These are phyloP conservation scores for Brachymystax lenok DNA, from an alignment of 2,797 vertebrate species.

Conservation along the genomic window DNA sequence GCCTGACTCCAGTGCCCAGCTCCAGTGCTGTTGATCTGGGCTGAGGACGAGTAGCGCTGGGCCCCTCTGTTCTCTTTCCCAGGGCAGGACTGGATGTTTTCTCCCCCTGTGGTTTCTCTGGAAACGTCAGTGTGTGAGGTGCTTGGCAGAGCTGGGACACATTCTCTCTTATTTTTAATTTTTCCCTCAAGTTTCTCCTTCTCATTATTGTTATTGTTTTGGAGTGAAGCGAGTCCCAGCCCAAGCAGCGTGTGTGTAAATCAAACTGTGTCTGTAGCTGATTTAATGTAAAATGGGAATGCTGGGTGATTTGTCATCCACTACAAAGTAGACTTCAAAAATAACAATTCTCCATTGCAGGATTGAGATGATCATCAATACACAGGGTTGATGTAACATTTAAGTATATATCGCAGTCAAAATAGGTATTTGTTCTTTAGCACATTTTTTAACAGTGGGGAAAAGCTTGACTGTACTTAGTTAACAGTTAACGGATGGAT, in stretches of 20 bases:
- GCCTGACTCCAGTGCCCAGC: slow-evolving; percentile 45
- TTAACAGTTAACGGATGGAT: neutral
- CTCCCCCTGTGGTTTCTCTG: slow-evolving; percentile 42
- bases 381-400: neutral
- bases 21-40: slow-evolving; percentile 41
- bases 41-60: slow-evolving; percentile 35
- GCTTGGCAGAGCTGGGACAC: slow-evolving; percentile 41
- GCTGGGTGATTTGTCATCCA: slow-evolving; percentile 2
- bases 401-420: neutral
- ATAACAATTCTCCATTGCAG: neutral
- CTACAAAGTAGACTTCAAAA: neutral
- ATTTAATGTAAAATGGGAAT: neutral
- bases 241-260: slow-evolving; percentile 7
- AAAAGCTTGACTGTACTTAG: neutral
- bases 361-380: neutral
- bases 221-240: slow-evolving; percentile 18
- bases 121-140: slow-evolving; percentile 44
- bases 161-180: slow-evolving; percentile 33
- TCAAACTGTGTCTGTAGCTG: neutral
- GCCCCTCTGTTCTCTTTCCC: slow-evolving; percentile 50
- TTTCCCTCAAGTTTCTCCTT: slow-evolving; percentile 17
- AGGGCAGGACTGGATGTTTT: slow-evolving; percentile 40
- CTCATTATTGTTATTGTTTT: slow-evolving; percentile 20
- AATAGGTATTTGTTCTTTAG: neutral
- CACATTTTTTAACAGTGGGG: neutral